phyloP scores from a whole-genome alignment of 2,113 vertebrate species.

The Probosciger aterrimus region DNA sequence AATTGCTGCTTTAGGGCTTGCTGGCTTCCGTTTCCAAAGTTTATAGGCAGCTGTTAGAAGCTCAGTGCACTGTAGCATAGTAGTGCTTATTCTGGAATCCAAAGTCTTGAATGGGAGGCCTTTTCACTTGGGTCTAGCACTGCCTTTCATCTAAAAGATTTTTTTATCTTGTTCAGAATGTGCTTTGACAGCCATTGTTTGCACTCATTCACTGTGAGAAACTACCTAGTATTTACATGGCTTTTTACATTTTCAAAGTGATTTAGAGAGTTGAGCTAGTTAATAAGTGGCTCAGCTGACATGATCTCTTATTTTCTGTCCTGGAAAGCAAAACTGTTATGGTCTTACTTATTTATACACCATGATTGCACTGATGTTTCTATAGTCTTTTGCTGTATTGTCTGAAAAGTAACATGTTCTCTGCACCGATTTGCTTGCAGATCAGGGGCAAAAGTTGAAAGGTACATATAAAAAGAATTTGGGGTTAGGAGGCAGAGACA shows the following conservation, averaged over 20 bases:
- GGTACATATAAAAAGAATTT: background rate
- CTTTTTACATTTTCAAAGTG: background rate
- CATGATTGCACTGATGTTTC: background rate
- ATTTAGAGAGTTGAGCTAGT: background rate
- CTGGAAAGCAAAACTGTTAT: background rate
- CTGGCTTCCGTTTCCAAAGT: background rate
- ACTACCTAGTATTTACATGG: background rate
- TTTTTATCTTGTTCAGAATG: background rate
- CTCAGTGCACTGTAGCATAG: background rate
- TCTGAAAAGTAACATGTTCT: background rate
- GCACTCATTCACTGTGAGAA: background rate
- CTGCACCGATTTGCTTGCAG: background rate
- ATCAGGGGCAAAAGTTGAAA: background rate
- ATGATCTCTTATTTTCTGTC: background rate
- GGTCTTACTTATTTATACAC: background rate
- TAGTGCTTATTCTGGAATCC: background rate
- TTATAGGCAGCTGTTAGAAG: background rate
- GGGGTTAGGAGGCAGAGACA: background rate
- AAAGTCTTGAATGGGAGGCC: background rate
- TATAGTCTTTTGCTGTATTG: background rate
- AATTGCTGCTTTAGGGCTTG: background rate
- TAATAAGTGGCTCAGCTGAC: background rate
- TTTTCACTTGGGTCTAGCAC: background rate
- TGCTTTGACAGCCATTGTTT: conserved; percentile 21
- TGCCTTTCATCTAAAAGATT: background rate